Base-by-base conservation (phyloP, 1,140 invertebrate genomes). In the Lethocerus indicus region DNA sequence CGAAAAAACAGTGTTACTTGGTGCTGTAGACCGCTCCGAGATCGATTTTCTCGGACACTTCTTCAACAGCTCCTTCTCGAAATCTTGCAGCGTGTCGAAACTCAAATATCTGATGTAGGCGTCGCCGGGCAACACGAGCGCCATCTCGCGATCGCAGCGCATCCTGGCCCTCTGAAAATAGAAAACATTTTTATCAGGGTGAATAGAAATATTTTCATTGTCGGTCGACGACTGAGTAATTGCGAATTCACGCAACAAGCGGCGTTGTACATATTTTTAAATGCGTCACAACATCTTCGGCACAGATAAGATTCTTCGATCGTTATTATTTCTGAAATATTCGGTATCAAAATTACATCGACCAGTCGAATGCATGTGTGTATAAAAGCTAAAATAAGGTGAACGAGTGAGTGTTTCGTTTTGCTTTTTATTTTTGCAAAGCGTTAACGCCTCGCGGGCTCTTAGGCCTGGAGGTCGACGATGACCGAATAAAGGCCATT, bases 81-180 rank as follows among this genome's bases (percentile, higher is more conserved):
- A 71, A 57, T 94, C 86, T 50, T 82, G 76, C 51, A 78, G 71
- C 59, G 79, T 78, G 44, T 71, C 72, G 59, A 93, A 98, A 2
- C 89, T 91, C 57, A 86, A 77, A 65, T 87, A 98, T 32, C 96
- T 74, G 39, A 96, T 69, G 59, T 98, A 98, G 36, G 97, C 77
- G 65, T 98, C 94, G 60, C 91, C 88, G 50, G 81, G 71, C 29
- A 98, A 63, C 1, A 92, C 98, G 60, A 98, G 98, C 0, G 91
- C 96, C 61, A 98, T 88, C 71, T 98, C 95, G 62, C 95, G 74
- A 52, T 81, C 76, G 12, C 71, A 63, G 61, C 36, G 79, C 76
- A 26, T 69, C 70, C 20, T 76, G 72, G 46, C 73, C 69, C 35
- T 69, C 81, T 85, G 48, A 54, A 64, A 71, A 61, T 55, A 54